Base-by-base conservation (phyloP, 92 coral and sea anemone species). In the Umimayanthus kanabou region DNA sequence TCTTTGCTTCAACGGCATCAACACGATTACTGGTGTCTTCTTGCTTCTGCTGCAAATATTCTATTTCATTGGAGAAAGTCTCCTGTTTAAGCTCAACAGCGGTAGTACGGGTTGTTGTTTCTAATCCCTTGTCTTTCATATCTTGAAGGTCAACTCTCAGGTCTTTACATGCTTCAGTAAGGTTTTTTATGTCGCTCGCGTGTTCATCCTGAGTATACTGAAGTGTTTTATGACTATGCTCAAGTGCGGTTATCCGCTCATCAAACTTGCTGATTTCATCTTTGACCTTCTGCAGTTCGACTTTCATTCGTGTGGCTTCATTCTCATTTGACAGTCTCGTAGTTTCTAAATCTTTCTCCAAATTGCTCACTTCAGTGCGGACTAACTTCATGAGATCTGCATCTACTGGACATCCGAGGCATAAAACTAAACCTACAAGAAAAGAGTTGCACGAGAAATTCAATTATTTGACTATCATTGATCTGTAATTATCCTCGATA, bases 341-440 rank as follows among this genome's bases (percentile, higher is more conserved):
- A 80, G 28, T 42, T n/a, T 90, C 81, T 6, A 90, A 73, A 57
- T 92, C 89, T 23, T 74, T 64, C 22, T 37, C 26, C 23, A 96
- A 91, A 39, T 50, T 83, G 25, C 81, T 76, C 39, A 96, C 91
- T 37, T 96, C 96, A 2, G 7, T 76, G 10, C 88, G 88, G 73
- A 96, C 66, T 4, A 96, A 92, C 26, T 90, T 91, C 77, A 96
- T 69, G 15, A 94, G 81, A 82, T 92, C 98, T 30, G 92, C 82
- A 73, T 96, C 98, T 18, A 96, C 96, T 26, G 92, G 89, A 58
- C 85, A 61, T 26, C 98, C 98, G 78, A 93, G 77, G 88, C 98
- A 96, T 76, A 96, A 80, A 58, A 90, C 80, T 75, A 96, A 80
- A 16, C 98, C 98, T 96, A 20, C 25, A 61, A 61, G 69, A 61